phyloP scores from a whole-genome alignment of 2,888 invertebrate species.

The Trachelus troglodyta region DNA sequence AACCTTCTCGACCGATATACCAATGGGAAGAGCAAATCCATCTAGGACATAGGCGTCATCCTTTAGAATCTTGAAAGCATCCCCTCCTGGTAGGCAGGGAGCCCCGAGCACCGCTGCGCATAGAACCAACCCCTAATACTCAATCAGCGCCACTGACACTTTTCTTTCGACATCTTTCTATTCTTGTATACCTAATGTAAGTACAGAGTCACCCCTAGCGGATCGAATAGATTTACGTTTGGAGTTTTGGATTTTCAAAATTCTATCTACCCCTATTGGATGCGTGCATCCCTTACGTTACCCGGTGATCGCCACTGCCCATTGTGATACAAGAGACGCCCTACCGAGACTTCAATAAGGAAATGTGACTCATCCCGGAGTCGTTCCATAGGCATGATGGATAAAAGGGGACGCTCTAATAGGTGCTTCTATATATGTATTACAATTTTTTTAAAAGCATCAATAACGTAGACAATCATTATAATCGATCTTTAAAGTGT shows the following conservation, averaged over 20 bases:
- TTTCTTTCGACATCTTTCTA: background rate
- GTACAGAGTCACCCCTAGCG: background rate
- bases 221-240: conserved; percentile 33
- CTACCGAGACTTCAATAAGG: background rate
- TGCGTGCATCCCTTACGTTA: background rate
- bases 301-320: background rate
- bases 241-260: conserved; percentile 27
- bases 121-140: background rate
- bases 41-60: background rate
- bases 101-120: background rate
- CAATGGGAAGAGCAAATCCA: background rate
- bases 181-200: background rate
- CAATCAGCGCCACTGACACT: background rate
- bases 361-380: background rate
- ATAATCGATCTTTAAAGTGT: too few species aligned
- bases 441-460: too few species aligned
- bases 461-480: too few species aligned
- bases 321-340: background rate
- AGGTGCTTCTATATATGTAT: background rate
- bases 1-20: conserved; percentile 16
- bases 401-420: background rate
- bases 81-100: background rate
- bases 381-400: background rate
- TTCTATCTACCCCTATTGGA: background rate
- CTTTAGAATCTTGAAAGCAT: background rate